Conservation (phyloP, 2,113 vertebrate genomes). For the Neolamprologus devosi region DNA sequence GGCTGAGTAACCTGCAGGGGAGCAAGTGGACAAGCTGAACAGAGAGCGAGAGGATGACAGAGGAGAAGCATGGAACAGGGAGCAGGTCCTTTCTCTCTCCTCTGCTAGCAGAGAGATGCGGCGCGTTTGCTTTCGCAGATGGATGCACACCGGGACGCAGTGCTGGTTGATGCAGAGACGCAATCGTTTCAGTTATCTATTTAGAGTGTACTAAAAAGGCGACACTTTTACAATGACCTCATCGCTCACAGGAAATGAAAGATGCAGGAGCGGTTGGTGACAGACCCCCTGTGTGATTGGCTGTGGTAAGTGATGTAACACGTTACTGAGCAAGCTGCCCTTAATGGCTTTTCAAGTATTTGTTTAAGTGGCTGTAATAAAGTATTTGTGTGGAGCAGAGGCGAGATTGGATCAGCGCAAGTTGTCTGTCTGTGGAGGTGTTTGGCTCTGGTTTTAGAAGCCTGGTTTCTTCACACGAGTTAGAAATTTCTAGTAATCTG, state of each 20-base stretch:
- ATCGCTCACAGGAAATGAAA: constrained; percentile 72
- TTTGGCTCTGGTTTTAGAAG: constrained; percentile 79
- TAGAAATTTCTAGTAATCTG: neutral
- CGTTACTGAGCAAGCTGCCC: constrained; percentile 84
- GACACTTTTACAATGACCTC: constrained; percentile 65
- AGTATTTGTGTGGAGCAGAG: constrained; percentile 41
- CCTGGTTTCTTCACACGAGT: neutral
- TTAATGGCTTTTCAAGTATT: constrained; percentile 84
- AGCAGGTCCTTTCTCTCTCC: constrained; percentile 16
- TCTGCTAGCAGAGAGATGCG: neutral
- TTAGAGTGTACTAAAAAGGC: neutral
- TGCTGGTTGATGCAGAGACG: neutral
- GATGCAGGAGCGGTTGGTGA: constrained; percentile 84
- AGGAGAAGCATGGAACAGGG: constrained; percentile 37
- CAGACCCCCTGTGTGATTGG: constrained; percentile 87
- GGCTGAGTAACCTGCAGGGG: constrained; percentile 37
- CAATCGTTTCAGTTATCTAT: neutral
- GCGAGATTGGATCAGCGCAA: constrained; percentile 52
- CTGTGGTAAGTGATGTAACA: constrained; percentile 96
- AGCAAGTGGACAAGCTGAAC: neutral
- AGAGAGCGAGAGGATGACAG: neutral
- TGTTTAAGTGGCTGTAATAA: constrained; percentile 76
- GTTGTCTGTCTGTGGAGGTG: constrained; percentile 44
- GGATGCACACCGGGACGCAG: neutral
- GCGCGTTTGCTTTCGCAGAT: neutral